phyloP scores from a whole-genome alignment of 2,113 vertebrate species.

The Psammodynastes pulverulentus region DNA sequence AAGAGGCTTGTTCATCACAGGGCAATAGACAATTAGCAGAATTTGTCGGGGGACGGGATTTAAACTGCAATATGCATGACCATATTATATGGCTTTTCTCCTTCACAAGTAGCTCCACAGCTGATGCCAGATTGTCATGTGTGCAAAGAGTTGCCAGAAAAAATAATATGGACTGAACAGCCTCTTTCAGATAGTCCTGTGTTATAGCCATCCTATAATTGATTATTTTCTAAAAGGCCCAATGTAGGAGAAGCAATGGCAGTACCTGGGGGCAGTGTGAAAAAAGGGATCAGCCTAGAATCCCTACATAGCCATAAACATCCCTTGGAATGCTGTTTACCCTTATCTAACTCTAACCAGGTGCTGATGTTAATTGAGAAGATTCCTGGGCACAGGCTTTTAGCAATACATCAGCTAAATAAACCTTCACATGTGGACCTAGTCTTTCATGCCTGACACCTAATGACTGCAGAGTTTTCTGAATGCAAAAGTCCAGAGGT shows the following conservation, averaged over 20 bases:
- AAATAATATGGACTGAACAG: neutral
- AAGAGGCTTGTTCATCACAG: constrained; percentile 37
- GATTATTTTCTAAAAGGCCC: neutral
- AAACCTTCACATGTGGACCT: neutral
- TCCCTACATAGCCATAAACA: neutral
- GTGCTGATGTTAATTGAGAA: neutral
- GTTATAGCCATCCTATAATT: neutral
- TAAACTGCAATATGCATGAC: neutral
- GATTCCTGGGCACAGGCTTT: too few species aligned
- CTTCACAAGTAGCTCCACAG: constrained; percentile 27
- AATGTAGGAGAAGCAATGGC: neutral
- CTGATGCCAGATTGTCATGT: neutral
- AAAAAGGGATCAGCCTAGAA: neutral
- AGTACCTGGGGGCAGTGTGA: neutral
- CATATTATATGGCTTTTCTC: neutral
- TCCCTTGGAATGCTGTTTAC: neutral
- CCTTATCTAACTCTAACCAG: neutral
- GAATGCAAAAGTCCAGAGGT: neutral
- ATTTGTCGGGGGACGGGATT: neutral
- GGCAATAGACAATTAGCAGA: constrained; percentile 32
- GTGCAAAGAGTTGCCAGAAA: neutral
- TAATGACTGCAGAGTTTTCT: neutral
- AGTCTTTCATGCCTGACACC: neutral
- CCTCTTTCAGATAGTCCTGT: neutral
- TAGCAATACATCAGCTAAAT: neutral